Evolutionary conservation across 2,113 vertebrate genomes (phyloP).

Genomic region (Cheilinus undulatus): DNA sequence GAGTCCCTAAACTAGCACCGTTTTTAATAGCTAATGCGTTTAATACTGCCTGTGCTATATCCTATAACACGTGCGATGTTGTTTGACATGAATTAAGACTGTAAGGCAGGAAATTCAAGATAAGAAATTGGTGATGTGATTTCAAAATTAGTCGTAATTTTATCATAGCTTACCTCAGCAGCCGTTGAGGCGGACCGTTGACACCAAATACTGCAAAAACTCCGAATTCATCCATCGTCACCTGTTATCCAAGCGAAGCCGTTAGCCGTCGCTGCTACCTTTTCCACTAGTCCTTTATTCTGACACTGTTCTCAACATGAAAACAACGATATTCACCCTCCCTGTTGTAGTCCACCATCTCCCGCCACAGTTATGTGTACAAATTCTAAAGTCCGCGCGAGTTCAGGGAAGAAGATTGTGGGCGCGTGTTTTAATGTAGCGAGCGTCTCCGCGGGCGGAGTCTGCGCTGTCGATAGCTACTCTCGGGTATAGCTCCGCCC

Average conservation of each 20-base stretch:
- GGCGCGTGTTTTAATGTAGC: conserved; percentile 25
- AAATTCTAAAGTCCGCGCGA: conserved; percentile 56
- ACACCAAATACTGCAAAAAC: conserved; percentile 80
- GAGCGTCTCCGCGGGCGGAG: not conserved
- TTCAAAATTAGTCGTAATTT: not conserved
- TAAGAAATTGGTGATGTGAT: not conserved
- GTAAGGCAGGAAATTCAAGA: not conserved
- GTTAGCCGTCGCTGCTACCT: too few species aligned
- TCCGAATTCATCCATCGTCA: conserved; percentile 77
- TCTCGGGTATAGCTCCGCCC: not conserved
- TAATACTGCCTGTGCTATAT: not conserved
- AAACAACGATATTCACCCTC: not conserved
- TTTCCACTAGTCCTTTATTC: not conserved
- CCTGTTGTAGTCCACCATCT: conserved; percentile 13
- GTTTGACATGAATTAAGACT: not conserved
- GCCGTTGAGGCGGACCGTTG: conserved; percentile 71
- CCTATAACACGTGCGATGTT: not conserved
- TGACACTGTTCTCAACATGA: not conserved
- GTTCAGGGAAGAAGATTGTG: not conserved
- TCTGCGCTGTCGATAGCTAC: rapidly evolving
- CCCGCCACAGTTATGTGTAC: conserved; percentile 63
- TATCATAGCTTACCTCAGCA: conserved; percentile 71
- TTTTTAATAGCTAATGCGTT: not conserved
- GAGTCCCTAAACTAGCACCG: not conserved
- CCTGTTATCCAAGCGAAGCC: not conserved